Evolutionary conservation across 2,888 invertebrate species (phyloP).

Genomic region (Eurytoma adleriae): DNA sequence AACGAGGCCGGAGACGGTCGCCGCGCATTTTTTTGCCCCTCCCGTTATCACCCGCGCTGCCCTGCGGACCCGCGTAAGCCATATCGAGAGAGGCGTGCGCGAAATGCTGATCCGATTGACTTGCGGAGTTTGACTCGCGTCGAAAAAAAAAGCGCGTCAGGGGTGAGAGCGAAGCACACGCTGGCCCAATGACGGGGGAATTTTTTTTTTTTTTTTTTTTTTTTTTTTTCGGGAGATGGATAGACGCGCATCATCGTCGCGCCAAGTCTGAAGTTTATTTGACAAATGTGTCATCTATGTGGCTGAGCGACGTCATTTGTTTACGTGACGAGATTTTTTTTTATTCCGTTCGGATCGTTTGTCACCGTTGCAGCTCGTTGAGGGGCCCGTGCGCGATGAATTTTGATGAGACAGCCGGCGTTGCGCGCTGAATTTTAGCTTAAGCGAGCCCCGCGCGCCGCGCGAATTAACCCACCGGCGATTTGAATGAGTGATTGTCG

Average conservation of each 20-base stretch:
- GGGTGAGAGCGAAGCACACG: constrained; percentile 35
- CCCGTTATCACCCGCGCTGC: background rate
- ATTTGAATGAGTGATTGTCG: too few species aligned
- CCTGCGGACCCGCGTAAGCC: background rate
- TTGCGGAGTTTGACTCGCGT: constrained; percentile 12
- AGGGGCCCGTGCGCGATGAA: constrained; percentile 26
- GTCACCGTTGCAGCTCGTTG: constrained; percentile 18
- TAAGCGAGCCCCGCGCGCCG: too few species aligned
- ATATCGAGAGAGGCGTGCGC: constrained; percentile 18
- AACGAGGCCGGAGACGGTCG: background rate
- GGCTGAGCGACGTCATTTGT: constrained; percentile 42
- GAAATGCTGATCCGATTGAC: constrained; percentile 49
- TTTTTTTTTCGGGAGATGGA: too few species aligned
- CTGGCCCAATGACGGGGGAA: too few species aligned
- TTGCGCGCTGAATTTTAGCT: background rate
- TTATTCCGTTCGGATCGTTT: constrained; percentile 24
- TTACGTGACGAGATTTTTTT: constrained; percentile 47
- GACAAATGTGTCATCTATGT: constrained; percentile 44
- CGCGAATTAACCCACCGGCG: too few species aligned
- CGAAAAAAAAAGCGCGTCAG: constrained; percentile 19
- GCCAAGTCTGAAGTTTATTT: constrained; percentile 20
- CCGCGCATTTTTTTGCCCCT: background rate
- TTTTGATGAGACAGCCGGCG: constrained; percentile 29
- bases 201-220: too few species aligned
- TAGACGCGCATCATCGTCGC: constrained; percentile 9